Percentiles rank a stretch among this genome's conserved stretches.
These are phyloP conservation scores for Martes flavigula DNA, from an alignment of 2,797 vertebrate species.

Conservation along the genomic window DNA sequence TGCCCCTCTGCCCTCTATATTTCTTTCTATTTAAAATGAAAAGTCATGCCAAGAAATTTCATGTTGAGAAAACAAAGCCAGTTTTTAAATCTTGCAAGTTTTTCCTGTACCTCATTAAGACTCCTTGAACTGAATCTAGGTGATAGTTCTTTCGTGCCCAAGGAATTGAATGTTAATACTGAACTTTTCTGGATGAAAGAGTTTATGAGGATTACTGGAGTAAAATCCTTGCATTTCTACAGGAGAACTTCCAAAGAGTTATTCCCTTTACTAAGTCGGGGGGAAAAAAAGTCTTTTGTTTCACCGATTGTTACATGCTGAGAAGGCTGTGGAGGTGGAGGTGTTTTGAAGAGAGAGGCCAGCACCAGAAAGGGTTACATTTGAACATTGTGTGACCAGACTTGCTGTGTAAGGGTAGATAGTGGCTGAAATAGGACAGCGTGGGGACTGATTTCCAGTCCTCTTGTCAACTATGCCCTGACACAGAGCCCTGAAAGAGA, in stretches of 20 bases:
- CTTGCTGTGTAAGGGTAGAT: neutral
- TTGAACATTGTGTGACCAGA: neutral
- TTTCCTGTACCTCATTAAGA: neutral
- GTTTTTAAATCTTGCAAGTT: neutral
- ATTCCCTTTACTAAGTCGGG: neutral
- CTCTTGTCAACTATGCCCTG: neutral
- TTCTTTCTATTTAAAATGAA: slow-evolving; percentile 36
- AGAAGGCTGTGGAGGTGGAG: neutral
- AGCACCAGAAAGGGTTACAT: neutral
- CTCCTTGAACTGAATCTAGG: neutral
- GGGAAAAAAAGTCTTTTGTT: neutral
- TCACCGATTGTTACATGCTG: neutral
- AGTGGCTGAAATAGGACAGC: neutral
- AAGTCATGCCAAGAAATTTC: neutral
- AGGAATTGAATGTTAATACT: neutral
- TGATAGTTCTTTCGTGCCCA: neutral
- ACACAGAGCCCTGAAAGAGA: neutral
- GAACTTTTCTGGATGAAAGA: neutral
- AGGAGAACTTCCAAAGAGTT: neutral
- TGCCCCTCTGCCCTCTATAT: neutral
- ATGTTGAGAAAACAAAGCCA: neutral
- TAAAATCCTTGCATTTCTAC: neutral
- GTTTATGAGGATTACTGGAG: neutral
- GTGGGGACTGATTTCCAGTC: neutral
- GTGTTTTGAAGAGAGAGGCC: neutral